Evolutionary conservation across 2,888 invertebrate genomes (phyloP), one percentile per base, ranked within the genome.

Genomic region (Argyresthia goedartella): DNA sequence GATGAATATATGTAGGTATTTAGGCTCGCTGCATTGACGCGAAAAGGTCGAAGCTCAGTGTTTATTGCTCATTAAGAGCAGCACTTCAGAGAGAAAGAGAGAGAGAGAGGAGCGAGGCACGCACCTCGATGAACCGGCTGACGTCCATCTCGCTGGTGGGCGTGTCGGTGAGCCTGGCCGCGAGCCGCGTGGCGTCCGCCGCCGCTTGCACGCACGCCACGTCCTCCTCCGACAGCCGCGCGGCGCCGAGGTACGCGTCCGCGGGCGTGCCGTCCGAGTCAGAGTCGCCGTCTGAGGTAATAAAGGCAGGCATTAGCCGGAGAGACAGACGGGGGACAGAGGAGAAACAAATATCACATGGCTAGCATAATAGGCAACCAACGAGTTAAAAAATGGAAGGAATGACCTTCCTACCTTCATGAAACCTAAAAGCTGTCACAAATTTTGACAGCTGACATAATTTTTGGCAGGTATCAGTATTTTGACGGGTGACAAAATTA

Each of bases 71-170:
- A n/a, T n/a, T n/a, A n/a, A n/a, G n/a, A n/a, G n/a, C n/a, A n/a
- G n/a, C n/a, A n/a, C n/a, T n/a, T n/a, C n/a, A n/a, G n/a, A n/a
- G n/a, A n/a, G n/a, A n/a, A n/a, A n/a, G n/a, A n/a, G n/a, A n/a
- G n/a, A n/a, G n/a, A n/a, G n/a, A n/a, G n/a, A n/a, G n/a, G n/a
- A 42, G 10, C 8, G 11, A 42, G 4, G 0, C 11, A 39, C 43
- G 4, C 1, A 93, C 93, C 79, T 93, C 87, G 39, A 96, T 81
- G 65, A 96, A 95, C 56, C 89, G 87, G 67, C 93, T 91, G 0
- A 95, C 94, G 65, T 93, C 91, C 94, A 96, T 94, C 60, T 93
- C 90, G 66, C 92, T 94, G 69, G 95, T 93, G 0, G 97, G 96
- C 11, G 90, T 92, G 74, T 97, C 97, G 0, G 96, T 94, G 60